Percentiles rank a stretch among this genome's conserved stretches.
These are phyloP conservation scores for Achatina immaculata DNA, from an alignment of 1,140 invertebrate species.

Conservation along the genomic window DNA sequence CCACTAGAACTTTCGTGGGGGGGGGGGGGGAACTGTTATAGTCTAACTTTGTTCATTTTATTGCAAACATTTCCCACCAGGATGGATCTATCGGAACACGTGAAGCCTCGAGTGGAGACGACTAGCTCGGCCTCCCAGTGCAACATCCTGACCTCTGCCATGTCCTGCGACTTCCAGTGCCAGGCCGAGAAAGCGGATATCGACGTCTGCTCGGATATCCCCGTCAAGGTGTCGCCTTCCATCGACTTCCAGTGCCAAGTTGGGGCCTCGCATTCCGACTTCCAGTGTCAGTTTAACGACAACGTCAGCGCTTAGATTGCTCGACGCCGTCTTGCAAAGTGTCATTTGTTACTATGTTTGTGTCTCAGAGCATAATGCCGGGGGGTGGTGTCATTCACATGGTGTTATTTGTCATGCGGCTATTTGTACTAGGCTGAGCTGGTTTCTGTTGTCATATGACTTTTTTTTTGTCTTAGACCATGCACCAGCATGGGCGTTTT, in stretches of 20 bases:
- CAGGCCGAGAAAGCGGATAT: not conserved
- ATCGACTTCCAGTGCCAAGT: conserved; percentile 23
- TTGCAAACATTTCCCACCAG: too few relatives aligned
- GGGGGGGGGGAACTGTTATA: too few relatives aligned
- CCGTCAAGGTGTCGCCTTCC: not conserved
- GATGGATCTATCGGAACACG: not conserved
- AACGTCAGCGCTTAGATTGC: not conserved
- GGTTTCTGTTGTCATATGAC: not conserved
- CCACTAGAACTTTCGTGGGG: too few relatives aligned
- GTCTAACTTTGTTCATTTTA: too few relatives aligned
- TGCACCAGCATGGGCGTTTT: not conserved
- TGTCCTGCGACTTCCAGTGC: conserved; percentile 15
- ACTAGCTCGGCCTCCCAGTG: conserved; percentile 18
- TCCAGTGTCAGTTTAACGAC: conserved; percentile 23
- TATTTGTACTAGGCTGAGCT: not conserved
- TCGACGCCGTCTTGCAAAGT: not conserved
- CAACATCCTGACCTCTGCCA: not conserved
- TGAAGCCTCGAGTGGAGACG: not conserved
- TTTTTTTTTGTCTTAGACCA: not conserved
- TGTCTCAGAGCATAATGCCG: not conserved
- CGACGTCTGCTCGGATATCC: not conserved
- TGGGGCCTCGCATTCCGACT: not conserved
- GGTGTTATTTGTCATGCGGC: too few relatives aligned
- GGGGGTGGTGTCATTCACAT: too few relatives aligned
- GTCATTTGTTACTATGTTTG: not conserved